Base-by-base conservation (phyloP, 2,888 invertebrate species). In the Microplitis deprimator region DNA sequence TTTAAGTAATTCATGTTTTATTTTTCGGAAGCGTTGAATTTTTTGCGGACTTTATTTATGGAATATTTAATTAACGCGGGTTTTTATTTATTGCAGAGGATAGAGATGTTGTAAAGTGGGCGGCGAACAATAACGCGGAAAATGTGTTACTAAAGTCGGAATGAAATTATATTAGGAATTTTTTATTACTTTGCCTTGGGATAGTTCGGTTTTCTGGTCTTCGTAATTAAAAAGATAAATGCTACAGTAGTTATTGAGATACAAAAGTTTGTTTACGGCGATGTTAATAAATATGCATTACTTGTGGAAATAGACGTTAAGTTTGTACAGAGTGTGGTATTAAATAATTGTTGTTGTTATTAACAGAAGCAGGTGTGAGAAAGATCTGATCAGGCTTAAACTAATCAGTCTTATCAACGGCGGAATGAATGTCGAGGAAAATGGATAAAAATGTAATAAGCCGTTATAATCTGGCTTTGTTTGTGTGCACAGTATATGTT, bases 401-500 rank as follows among this genome's bases (percentile, higher is more conserved):
- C 41, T 68, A 41, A 68, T 41, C 68, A 68, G 16, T 17, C 3
- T 50, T 68, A 68, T 68, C 41, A 41, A n/a, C 16, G 13, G 13
- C 50, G 50, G 10, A 13, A 50, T 13, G 3, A 50, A 20, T 68
- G 17, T 41, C 10, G 13, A 8, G 50, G 50, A 50, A 50, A 50
- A 50, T 50, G 50, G 8, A 50, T 50, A 29, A 38, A 67, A 20
- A 41, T 16, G 10, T 41, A 68, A 41, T 68, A 41, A 41, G 10
- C 68, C 41, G 68, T 68, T 41, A 68, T 68, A 68, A 68, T 68
- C 41, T 20, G 10, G 17, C 10, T 68, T 41, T 68, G 17, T 40
- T 10, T 50, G 13, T 29, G 39, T 68, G n/a, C 6, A 16, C 13
- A 40, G 16, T 40, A 40, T 40, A 68, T 68, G 6, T 40, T 10